Evolutionary conservation across 1,140 invertebrate species (phyloP).

Genomic region (Drosophila oshimai): DNA sequence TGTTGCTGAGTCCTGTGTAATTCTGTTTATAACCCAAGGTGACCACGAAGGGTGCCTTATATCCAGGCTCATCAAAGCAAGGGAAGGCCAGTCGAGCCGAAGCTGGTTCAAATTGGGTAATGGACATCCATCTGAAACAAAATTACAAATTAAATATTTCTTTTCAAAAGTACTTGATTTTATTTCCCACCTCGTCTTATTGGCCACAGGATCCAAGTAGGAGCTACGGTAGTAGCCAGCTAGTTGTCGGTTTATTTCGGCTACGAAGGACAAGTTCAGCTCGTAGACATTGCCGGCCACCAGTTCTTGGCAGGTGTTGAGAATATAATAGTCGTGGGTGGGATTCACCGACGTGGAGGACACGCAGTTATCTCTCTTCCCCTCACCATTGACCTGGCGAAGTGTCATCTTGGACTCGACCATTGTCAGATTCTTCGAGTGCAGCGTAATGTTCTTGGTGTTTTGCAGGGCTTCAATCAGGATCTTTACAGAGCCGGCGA

Average conservation of each 20-base stretch:
- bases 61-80: constrained; percentile 96
- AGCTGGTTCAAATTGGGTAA: constrained; percentile 94
- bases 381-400: constrained; percentile 55
- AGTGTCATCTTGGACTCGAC: constrained; percentile 81
- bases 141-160: constrained; percentile 28
- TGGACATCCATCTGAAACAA: constrained; percentile 71
- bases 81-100: constrained; percentile 94
- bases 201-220: constrained; percentile 86
- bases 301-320: constrained; percentile 84
- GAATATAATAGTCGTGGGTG: constrained; percentile 87
- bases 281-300: constrained; percentile 84
- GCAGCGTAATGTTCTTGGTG: constrained; percentile 87
- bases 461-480: constrained; percentile 83
- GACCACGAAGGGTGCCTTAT: constrained; percentile 94
- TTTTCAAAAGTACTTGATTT: neutral
- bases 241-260: constrained; percentile 85
- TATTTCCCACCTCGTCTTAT: constrained; percentile 85
- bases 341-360: constrained; percentile 83
- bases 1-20: constrained; percentile 91
- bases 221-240: constrained; percentile 91
- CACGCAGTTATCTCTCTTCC: constrained; percentile 33
- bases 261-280: constrained; percentile 87
- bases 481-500: constrained; percentile 86
- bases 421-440: constrained; percentile 86
- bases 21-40: constrained; percentile 86